These are phyloP conservation scores for Cataglyphis hispanica DNA, from an alignment of 1,140 invertebrate genomes.

Conservation along the genomic window DNA sequence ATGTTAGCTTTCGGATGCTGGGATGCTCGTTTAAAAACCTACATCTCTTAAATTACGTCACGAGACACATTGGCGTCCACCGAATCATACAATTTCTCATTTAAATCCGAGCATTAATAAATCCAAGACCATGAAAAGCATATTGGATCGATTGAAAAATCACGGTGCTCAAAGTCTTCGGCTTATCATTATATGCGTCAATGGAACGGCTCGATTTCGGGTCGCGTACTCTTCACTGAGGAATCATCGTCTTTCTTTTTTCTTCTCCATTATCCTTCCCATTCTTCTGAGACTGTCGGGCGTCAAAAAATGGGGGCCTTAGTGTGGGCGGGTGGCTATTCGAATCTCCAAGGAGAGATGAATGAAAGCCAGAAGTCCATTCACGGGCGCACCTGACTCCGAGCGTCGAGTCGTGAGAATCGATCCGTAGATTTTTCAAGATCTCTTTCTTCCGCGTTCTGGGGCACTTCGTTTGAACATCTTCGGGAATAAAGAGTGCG, in stretches of 20 bases:
- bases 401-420: conserved; percentile 67
- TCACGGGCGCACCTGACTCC: conserved; percentile 68
- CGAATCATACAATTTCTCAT: conserved; percentile 14
- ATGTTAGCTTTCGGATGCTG: too few species aligned
- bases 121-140: conserved; percentile 5
- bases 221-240: conserved; percentile 28
- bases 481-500: conserved; percentile 2
- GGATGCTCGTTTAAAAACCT: not conserved
- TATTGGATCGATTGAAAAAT: conserved; percentile 45
- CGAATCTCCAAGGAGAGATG: conserved; percentile 39
- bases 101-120: conserved; percentile 39
- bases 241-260: conserved; percentile 60
- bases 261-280: conserved; percentile 28
- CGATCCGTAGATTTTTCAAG: conserved; percentile 52
- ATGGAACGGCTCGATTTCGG: conserved; percentile 32
- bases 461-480: not conserved
- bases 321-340: conserved; percentile 72
- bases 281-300: conserved; percentile 57
- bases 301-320: conserved; percentile 58
- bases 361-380: conserved; percentile 65
- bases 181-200: conserved; percentile 43
- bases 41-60: not conserved
- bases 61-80: too few species aligned
- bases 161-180: not conserved
- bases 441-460: conserved; percentile 46